Conservation (phyloP, 2,113 vertebrate species). For the Amia ocellicauda region DNA sequence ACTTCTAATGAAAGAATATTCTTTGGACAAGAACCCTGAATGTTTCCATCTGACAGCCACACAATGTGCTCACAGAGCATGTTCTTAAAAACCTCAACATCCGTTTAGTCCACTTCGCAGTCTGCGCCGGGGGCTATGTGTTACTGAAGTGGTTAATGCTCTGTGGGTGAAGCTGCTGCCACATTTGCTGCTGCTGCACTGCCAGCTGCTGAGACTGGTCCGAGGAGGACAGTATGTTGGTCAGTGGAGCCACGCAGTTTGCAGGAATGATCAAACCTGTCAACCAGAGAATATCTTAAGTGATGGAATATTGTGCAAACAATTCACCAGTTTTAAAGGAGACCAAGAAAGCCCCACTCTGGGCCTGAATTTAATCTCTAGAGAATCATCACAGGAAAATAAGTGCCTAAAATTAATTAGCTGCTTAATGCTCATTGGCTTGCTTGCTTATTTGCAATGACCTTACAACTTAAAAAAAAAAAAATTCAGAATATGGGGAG, state of each 20-base stretch:
- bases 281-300: too few relatives aligned
- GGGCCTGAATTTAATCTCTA: too few relatives aligned
- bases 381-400: too few relatives aligned
- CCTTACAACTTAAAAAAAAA: too few relatives aligned
- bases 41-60: slow-evolving; percentile 57
- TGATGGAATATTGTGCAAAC: too few relatives aligned
- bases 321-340: too few relatives aligned
- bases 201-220: slow-evolving; percentile 96
- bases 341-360: too few relatives aligned
- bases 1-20: slow-evolving; percentile 66
- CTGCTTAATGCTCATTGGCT: too few relatives aligned
- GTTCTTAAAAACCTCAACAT: slow-evolving; percentile 38
- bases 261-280: slow-evolving; percentile 95
- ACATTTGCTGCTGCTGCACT: slow-evolving; percentile 93
- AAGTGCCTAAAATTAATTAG: too few relatives aligned
- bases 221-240: slow-evolving; percentile 92
- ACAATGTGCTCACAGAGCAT: slow-evolving; percentile 54
- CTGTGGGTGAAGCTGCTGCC: slow-evolving; percentile 96
- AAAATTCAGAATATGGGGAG: too few relatives aligned
- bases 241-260: slow-evolving; percentile 86
- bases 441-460: too few relatives aligned
- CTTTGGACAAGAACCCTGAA: slow-evolving; percentile 87
- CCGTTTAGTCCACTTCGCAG: slow-evolving; percentile 5
- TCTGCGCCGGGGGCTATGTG: slow-evolving; percentile 46
- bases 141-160: slow-evolving; percentile 83